These are phyloP conservation scores for Darevskia nairensis DNA, from an alignment of 2,797 vertebrate genomes.

Conservation along the genomic window DNA sequence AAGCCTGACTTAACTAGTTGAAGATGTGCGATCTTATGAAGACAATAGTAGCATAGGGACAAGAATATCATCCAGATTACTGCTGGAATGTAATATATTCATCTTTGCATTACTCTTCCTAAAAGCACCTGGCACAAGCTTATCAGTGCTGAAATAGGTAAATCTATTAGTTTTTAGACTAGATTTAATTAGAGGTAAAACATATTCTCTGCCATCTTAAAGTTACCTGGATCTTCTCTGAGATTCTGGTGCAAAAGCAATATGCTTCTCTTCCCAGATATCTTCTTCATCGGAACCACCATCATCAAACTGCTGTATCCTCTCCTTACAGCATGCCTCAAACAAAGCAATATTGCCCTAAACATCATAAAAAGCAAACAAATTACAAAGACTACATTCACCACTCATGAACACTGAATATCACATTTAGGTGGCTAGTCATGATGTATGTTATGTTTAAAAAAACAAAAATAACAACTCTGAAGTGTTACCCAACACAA, in stretches of 20 bases:
- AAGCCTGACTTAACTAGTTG: no score
- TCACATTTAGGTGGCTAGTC: background rate
- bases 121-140: background rate
- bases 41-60: background rate
- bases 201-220: background rate
- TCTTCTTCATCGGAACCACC: conserved; percentile 97
- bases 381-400: background rate
- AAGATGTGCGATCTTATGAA: no score
- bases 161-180: background rate
- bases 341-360: conserved; percentile 97
- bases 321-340: conserved; percentile 97
- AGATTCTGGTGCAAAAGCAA: conserved; percentile 91
- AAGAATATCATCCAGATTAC: background rate
- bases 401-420: background rate
- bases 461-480: background rate
- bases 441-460: background rate
- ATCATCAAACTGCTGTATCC: conserved; percentile 98
- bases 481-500: background rate
- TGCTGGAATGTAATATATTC: background rate
- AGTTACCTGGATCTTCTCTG: conserved; percentile 91
- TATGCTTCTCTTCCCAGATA: conserved; percentile 98
- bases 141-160: background rate
- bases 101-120: background rate
- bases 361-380: conserved; percentile 40
- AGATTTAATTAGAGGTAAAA: background rate